Percentiles rank a stretch among this genome's conserved stretches.
phyloP scores from a whole-genome alignment of 1,140 invertebrate genomes.

The Anagrus nilaparvatae region DNA sequence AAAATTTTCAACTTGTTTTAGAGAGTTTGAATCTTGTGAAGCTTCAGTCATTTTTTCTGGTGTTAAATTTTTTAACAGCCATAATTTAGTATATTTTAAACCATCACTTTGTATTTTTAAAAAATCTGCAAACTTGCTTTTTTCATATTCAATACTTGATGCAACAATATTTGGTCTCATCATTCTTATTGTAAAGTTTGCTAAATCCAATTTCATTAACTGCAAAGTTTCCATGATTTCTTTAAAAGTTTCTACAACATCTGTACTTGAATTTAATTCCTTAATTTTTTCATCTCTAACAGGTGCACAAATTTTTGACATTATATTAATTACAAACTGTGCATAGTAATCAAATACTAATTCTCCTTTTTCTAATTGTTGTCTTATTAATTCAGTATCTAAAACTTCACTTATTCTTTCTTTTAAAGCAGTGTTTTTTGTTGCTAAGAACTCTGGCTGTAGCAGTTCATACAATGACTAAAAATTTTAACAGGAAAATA shows the following conservation, averaged over 20 bases:
- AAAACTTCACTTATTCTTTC: conserved; percentile 81
- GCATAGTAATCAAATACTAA: conserved; percentile 81
- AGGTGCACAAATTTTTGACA: conserved; percentile 88
- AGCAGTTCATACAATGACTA: conserved; percentile 67
- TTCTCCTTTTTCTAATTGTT: conserved; percentile 74
- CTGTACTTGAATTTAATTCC: conserved; percentile 61
- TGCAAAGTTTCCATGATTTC: conserved; percentile 77
- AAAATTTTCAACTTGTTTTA: conserved; percentile 33
- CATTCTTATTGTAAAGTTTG: conserved; percentile 86
- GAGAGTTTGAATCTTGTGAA: conserved; percentile 23
- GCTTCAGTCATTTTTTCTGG: conserved; percentile 29
- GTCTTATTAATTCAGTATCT: conserved; percentile 75
- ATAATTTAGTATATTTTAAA: conserved; percentile 61
- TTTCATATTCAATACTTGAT: conserved; percentile 82
- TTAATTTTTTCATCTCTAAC: conserved; percentile 80
- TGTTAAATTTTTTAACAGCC: conserved; percentile 61
- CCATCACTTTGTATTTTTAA: conserved; percentile 73
- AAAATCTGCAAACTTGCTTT: conserved; percentile 83
- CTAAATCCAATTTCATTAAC: conserved; percentile 85
- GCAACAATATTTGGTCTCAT: conserved; percentile 77
- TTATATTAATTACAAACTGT: conserved; percentile 75
- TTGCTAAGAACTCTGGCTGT: conserved; percentile 71
- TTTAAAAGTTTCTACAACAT: conserved; percentile 79
- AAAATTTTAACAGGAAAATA: conserved; percentile 20
- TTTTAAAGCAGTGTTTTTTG: conserved; percentile 57